phyloP scores from a whole-genome alignment of 2,888 invertebrate species.

The Desoria tigrina region DNA sequence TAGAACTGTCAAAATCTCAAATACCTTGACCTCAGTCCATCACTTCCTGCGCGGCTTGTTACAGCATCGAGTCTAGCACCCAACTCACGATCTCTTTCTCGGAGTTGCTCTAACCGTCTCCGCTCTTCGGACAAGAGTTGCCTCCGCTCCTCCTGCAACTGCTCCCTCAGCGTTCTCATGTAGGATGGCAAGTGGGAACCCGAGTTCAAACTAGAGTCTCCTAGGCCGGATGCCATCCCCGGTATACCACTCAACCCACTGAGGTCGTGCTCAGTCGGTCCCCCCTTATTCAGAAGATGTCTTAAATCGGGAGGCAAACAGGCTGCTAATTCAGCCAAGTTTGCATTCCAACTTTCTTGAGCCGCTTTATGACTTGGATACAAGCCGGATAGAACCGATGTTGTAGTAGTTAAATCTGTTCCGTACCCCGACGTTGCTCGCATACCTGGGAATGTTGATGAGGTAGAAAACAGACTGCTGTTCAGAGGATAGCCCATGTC shows the following conservation, averaged over 20 bases:
- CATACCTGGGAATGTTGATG: constrained; percentile 51
- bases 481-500: constrained; percentile 53
- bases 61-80: constrained; percentile 54
- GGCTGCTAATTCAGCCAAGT: constrained; percentile 56
- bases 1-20: constrained; percentile 39
- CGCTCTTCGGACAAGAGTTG: constrained; percentile 55
- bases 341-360: constrained; percentile 53
- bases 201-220: constrained; percentile 42
- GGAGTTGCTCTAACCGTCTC: constrained; percentile 54
- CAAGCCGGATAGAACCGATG: constrained; percentile 54
- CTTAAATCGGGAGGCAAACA: constrained; percentile 59
- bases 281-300: constrained; percentile 55
- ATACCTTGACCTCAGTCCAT: constrained; percentile 53
- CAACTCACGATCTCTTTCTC: constrained; percentile 56
- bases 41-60: constrained; percentile 51
- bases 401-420: constrained; percentile 53
- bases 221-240: constrained; percentile 45
- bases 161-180: constrained; percentile 55
- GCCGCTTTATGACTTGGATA: constrained; percentile 54
- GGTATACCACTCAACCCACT: constrained; percentile 45
- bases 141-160: constrained; percentile 55
- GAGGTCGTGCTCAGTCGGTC: constrained; percentile 38
- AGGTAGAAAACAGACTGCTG: constrained; percentile 51
- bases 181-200: constrained; percentile 54
- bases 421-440: constrained; percentile 54